Percentiles rank a stretch among this genome's conserved stretches.
These are phyloP conservation scores for Torymus aiolomorphi DNA, from an alignment of 2,888 invertebrate genomes.

Conservation along the genomic window DNA sequence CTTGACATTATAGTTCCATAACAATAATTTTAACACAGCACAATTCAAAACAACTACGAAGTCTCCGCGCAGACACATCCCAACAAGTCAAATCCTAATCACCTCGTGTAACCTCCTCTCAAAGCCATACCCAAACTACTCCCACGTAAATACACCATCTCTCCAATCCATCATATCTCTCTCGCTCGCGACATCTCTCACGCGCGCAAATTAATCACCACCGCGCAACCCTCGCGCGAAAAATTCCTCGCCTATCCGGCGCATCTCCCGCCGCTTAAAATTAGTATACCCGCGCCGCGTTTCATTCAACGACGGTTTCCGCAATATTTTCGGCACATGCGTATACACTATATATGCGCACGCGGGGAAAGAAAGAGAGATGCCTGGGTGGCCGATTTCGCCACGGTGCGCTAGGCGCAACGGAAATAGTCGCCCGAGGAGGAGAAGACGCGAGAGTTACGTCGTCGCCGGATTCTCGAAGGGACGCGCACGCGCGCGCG, in stretches of 20 bases:
- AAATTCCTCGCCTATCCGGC: background rate
- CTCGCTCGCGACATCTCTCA: background rate
- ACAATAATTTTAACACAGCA: no score
- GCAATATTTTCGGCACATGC: constrained; percentile 45
- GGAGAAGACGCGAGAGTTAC: no score
- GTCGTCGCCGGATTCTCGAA: no score
- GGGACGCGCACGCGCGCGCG: no score
- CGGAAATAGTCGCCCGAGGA: constrained; percentile 29
- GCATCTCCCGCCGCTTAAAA: constrained; percentile 16
- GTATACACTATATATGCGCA: no score
- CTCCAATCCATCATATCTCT: background rate
- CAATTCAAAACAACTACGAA: no score
- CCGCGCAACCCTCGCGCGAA: background rate
- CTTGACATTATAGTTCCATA: no score
- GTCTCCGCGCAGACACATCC: no score
- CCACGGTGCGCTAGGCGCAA: constrained; percentile 13
- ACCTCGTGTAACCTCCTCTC: no score
- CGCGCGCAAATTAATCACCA: constrained; percentile 34
- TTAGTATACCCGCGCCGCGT: constrained; percentile 4
- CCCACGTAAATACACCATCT: background rate
- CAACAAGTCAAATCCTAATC: no score
- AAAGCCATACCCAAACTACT: no score
- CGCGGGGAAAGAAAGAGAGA: constrained; percentile 27
- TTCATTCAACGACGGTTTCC: constrained; percentile 42
- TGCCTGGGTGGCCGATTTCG: constrained; percentile 51